Evolutionary conservation across 1,140 invertebrate species (phyloP), one percentile per base, ranked within the genome.

Genomic region (Panagrolaimus sp.): DNA sequence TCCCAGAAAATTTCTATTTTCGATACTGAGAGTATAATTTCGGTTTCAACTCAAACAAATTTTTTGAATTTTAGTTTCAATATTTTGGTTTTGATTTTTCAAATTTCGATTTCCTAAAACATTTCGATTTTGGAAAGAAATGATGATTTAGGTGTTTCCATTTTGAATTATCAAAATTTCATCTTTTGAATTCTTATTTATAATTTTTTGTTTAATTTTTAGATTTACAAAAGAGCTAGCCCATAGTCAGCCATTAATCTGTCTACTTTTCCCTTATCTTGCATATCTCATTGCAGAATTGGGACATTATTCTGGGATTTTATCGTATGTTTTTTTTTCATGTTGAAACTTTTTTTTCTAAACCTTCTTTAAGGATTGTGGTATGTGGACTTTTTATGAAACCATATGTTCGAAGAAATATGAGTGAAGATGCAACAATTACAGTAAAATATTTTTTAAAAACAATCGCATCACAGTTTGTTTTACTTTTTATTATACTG

Each of bases 361-460:
- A 67, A 16, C 27, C 1, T 11, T 14, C 23, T 79, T 80, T 45
- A 76, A 92, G 93, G 63, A 94, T 98, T 72, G 96, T 95, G 44
- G 96, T 94, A 80, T 98, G 95, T 85, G 95, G 95, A 48, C 93
- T 98, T 70, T 92, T 93, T 1, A 97, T 98, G 92, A 96, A 96
- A 84, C 96, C 97, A 82, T 98, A 98, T 84, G 92, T 97, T n/a
- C 92, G 96, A 84, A 90, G 89, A 11, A 99, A 98, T 85, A 93
- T 98, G 78, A 95, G 93, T 11, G 90, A 92, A 85, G 96, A 97
- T 84, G 97, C 94, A 0, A 92, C 95, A 78, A 96, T 93, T 5
- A 97, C 94, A 7, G 90, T 97, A 61, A 97, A 96, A 83, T 98
- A 97, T 83, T 92, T 93, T 51, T 91, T 97, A 20, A 72, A 72